Conservation (phyloP, 2,888 invertebrate species). For the Bruchidius siliquastri region DNA sequence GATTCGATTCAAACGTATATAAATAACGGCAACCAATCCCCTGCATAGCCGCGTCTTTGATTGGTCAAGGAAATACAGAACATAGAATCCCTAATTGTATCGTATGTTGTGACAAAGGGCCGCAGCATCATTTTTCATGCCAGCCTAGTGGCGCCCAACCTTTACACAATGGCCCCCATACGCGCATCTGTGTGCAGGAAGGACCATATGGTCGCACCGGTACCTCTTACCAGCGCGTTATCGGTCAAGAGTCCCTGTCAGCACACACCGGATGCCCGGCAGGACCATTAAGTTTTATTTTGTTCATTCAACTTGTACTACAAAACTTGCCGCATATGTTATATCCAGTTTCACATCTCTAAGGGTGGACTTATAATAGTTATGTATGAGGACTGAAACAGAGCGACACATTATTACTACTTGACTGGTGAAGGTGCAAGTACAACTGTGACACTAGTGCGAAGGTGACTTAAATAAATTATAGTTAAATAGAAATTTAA, state of each 20-base stretch:
- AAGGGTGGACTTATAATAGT: background rate
- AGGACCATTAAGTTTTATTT: background rate
- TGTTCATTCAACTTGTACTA: background rate
- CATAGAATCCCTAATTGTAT: too few relatives aligned
- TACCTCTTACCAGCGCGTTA: background rate
- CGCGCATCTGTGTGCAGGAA: background rate
- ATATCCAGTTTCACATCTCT: background rate
- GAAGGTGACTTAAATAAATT: too few relatives aligned
- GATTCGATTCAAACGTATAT: too few relatives aligned
- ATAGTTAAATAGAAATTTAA: too few relatives aligned
- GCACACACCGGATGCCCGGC: background rate
- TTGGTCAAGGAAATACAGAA: too few relatives aligned
- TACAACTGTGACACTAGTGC: too few relatives aligned
- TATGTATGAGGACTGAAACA: background rate
- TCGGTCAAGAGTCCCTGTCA: background rate
- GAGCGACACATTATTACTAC: too few relatives aligned
- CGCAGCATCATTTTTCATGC: background rate
- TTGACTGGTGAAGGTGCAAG: too few relatives aligned
- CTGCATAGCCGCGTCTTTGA: too few relatives aligned
- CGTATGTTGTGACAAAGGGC: background rate
- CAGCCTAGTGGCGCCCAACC: background rate
- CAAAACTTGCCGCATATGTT: background rate
- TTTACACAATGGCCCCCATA: background rate
- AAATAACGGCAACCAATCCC: too few relatives aligned
- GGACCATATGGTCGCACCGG: background rate